phyloP scores from a whole-genome alignment of 2,113 vertebrate species.

The Rhizomys pruinosus region DNA sequence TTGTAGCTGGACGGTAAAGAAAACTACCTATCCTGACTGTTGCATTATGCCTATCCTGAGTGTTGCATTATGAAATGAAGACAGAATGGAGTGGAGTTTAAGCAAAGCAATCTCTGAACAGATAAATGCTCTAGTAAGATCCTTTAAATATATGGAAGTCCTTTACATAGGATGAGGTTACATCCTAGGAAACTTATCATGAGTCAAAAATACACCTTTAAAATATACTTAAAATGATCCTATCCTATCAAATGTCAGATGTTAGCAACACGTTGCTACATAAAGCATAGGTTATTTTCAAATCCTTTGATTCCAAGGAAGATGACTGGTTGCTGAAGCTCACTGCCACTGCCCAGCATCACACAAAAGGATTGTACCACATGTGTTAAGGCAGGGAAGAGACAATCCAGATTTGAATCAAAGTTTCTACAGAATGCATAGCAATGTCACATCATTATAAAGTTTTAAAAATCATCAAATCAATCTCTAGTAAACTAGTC shows the following conservation, averaged over 20 bases:
- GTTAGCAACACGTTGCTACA: neutral
- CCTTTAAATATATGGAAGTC: neutral
- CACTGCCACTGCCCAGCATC: neutral
- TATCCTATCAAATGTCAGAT: neutral
- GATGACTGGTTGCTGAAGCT: neutral
- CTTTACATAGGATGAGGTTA: neutral
- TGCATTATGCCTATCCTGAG: neutral
- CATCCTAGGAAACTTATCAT: neutral
- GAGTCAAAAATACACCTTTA: neutral
- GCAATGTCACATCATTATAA: neutral
- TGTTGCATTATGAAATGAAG: neutral
- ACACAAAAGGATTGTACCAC: neutral
- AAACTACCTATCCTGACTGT: neutral
- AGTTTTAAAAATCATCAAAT: neutral
- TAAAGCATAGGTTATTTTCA: neutral
- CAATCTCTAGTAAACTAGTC: neutral
- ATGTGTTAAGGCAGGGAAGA: neutral
- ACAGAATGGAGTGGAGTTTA: neutral
- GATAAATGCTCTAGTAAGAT: neutral
- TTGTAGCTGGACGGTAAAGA: neutral
- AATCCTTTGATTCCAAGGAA: neutral
- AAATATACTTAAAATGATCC: neutral
- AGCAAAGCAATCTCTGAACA: neutral
- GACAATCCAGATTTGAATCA: neutral
- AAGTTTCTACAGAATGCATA: neutral